phyloP scores from a whole-genome alignment of 2,888 invertebrate genomes.

The Mythimna ferrago region DNA sequence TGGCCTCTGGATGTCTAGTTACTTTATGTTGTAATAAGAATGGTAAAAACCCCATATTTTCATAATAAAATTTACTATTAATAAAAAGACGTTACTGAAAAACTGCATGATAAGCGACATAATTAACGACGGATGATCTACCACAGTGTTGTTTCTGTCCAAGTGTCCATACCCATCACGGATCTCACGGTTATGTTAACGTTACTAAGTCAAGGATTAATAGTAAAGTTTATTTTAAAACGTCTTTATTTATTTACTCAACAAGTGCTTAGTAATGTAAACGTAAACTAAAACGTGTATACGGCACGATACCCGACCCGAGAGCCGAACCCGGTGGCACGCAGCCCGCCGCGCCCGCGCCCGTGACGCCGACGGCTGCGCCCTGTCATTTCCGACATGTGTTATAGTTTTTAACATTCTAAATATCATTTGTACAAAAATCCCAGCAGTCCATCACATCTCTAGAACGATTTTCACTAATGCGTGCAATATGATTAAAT shows the following conservation, averaged over 20 bases:
- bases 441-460: constrained; percentile 59
- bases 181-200: constrained; percentile 85
- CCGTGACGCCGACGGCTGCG: constrained; percentile 66
- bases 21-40: neutral
- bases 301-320: constrained; percentile 74
- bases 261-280: constrained; percentile 88
- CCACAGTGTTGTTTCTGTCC: constrained; percentile 58
- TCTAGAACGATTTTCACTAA: constrained; percentile 50
- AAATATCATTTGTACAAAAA: constrained; percentile 67
- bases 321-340: constrained; percentile 74
- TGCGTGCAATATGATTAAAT: constrained; percentile 37
- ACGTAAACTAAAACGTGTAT: constrained; percentile 81
- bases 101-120: constrained; percentile 34
- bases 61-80: neutral
- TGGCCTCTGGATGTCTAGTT: neutral
- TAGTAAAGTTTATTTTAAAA: constrained; percentile 87
- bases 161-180: constrained; percentile 54
- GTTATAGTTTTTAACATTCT: constrained; percentile 72
- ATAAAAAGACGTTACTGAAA: neutral
- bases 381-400: constrained; percentile 74
- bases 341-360: constrained; percentile 58
- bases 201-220: constrained; percentile 86
- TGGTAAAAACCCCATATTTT: neutral
- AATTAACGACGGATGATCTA: constrained; percentile 26
- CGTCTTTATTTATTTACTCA: constrained; percentile 88